Base-by-base conservation (phyloP, 2,797 vertebrate species). In the Acridotheres tristis region DNA sequence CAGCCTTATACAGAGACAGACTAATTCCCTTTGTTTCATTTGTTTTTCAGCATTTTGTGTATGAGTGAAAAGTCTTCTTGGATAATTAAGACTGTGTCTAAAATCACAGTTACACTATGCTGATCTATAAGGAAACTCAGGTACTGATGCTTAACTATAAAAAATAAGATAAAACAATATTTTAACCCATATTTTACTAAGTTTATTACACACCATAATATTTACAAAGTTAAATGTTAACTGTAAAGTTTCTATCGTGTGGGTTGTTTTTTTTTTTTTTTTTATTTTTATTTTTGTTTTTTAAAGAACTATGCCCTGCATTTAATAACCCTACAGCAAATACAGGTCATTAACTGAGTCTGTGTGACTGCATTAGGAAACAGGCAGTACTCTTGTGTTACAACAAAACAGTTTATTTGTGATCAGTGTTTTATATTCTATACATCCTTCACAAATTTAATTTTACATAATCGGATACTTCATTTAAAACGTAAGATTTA, bases 371-470 rank as follows among this genome's bases (percentile, higher is more conserved):
- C 96, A 96, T 97, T 97, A 98, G 97, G 98, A 98, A 98, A 97
- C 98, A 99, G 98, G 98, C 98, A 98, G 96, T 95, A 97, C 97
- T 98, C 97, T 96, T 96, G 97, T 98, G 98, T 98, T 98, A 98
- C 97, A 98, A 99, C 98, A 99, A 98, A 98, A 98, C 98, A 98
- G 98, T 99, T 99, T 98, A 98, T 99, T 98, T 98, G 97, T 98
- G 98, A 98, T 98, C 98, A 99, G 97, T 98, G 97, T 98, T 98
- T 98, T 98, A 98, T 98, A 98, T 97, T 98, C 98, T 99, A 98
- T 98, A 99, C 99, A 99, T 98, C 98, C 98, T 99, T 98, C 98
- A 99, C 98, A 99, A 98, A 98, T 98, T 98, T 99, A 97, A 98
- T 97, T 98, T 98, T 98, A 99, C 98, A 99, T 98, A 98, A 98